Conservation (phyloP, 2,888 invertebrate genomes). For the Lasiommata megera region DNA sequence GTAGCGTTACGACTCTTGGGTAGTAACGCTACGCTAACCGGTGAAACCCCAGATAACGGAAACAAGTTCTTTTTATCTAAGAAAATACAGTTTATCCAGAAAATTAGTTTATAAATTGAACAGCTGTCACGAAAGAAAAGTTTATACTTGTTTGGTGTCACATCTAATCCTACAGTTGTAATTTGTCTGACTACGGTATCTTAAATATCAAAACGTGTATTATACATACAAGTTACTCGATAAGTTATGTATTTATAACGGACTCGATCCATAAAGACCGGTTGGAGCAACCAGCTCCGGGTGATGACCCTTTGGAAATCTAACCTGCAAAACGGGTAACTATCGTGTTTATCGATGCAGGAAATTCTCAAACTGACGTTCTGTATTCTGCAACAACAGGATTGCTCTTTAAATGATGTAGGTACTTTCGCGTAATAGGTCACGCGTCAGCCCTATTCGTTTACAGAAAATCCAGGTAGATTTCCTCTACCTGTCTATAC, state of each 20-base stretch:
- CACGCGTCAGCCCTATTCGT: no score
- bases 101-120: no score
- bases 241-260: constrained; percentile 15
- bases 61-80: no score
- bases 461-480: no score
- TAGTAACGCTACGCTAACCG: no score
- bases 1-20: no score
- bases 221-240: neutral
- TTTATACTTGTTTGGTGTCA: no score
- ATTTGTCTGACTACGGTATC: neutral
- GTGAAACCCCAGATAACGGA: no score
- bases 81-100: no score
- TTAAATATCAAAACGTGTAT: neutral
- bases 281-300: constrained; percentile 15
- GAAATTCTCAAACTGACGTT: neutral
- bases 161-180: no score
- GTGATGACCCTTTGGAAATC: constrained; percentile 27
- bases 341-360: constrained; percentile 8
- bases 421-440: neutral
- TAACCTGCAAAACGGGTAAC: constrained; percentile 21
- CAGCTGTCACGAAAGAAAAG: no score
- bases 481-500: no score
- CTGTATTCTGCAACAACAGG: neutral
- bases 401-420: neutral
- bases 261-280: constrained; percentile 23